Evolutionary conservation across 2,113 vertebrate species (phyloP).

Genomic region (Burhinus oedicnemus): DNA sequence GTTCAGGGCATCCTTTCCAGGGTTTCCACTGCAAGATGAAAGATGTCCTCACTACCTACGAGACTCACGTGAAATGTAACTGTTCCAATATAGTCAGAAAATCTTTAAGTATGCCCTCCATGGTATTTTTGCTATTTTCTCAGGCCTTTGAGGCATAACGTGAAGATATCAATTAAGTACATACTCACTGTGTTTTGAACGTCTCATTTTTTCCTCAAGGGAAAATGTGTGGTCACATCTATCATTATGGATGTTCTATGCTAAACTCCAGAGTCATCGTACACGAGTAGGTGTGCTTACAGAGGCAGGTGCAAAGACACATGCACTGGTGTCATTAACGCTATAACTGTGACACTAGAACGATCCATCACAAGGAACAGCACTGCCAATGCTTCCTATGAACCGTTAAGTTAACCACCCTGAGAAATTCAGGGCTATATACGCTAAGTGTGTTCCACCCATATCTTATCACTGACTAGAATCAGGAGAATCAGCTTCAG

Average conservation of each 20-base stretch:
- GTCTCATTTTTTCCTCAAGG: neutral
- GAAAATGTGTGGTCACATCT: neutral
- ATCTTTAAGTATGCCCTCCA: neutral
- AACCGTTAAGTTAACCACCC: neutral
- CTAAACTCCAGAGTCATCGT: neutral
- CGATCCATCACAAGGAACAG: neutral
- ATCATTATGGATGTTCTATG: neutral
- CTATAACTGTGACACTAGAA: neutral
- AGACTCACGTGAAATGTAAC: accelerated
- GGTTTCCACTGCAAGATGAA: neutral
- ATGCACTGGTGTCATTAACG: neutral
- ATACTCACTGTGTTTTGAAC: neutral
- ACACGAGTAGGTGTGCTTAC: no score
- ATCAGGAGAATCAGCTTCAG: neutral
- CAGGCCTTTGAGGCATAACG: neutral
- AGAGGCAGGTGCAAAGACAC: neutral
- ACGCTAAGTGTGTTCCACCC: neutral
- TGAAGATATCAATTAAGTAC: neutral
- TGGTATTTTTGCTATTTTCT: neutral
- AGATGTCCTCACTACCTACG: accelerated
- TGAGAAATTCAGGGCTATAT: neutral
- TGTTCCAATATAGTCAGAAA: neutral
- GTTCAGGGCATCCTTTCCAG: neutral
- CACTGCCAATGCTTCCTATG: neutral
- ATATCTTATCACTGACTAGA: neutral